Conservation (phyloP, 2,113 vertebrate genomes). For the Thalassarche chlororhynchos region DNA sequence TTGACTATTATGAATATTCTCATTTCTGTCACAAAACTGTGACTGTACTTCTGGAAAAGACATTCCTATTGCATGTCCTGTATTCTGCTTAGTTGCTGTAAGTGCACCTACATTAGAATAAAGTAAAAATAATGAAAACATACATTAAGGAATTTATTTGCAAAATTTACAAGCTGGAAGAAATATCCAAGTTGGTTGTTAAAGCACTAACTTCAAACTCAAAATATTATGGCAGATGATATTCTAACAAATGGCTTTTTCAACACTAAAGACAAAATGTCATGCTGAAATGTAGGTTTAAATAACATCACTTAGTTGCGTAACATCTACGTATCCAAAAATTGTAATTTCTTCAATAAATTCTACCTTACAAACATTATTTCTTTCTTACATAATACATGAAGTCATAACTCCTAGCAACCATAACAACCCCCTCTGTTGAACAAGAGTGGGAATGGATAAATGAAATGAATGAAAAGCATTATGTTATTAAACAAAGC, state of each 20-base stretch:
- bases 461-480: neutral
- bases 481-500: neutral
- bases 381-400: neutral
- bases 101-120: neutral
- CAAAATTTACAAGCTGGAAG: neutral
- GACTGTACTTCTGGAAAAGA: neutral
- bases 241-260: neutral
- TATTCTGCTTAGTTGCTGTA: neutral
- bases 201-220: neutral
- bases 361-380: neutral
- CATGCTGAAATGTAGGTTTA: neutral
- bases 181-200: neutral
- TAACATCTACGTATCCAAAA: neutral
- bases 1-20: neutral
- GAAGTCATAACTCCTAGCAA: neutral
- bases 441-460: neutral
- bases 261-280: neutral
- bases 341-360: neutral
- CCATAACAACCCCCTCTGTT: neutral
- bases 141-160: neutral
- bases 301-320: neutral
- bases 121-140: neutral
- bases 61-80: neutral
- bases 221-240: neutral
- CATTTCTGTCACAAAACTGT: neutral